These are phyloP conservation scores for Lanius collurio DNA, from an alignment of 2,113 vertebrate species.

Conservation along the genomic window DNA sequence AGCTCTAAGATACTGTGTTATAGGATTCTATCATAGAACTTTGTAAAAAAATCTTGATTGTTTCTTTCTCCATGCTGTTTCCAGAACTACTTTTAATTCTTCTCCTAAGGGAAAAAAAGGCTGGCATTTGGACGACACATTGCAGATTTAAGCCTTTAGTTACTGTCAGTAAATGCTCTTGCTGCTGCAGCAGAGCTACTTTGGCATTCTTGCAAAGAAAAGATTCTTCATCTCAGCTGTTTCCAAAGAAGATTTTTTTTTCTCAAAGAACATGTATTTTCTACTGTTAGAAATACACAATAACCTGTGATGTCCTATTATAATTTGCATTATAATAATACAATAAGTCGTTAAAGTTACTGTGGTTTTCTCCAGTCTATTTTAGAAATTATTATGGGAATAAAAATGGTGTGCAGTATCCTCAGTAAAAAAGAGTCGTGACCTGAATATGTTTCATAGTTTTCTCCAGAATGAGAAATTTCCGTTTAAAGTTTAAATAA, in stretches of 20 bases:
- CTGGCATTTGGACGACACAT: neutral
- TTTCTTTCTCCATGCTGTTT: neutral
- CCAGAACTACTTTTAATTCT: slow-evolving; percentile 1
- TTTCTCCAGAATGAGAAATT: neutral
- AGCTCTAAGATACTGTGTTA: neutral
- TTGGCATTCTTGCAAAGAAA: neutral
- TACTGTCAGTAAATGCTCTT: neutral
- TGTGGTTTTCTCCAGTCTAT: neutral
- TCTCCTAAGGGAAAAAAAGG: slow-evolving; percentile 7
- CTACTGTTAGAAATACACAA: neutral
- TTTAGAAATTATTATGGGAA: neutral
- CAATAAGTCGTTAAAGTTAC: neutral
- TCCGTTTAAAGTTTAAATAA: neutral
- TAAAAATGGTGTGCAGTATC: neutral
- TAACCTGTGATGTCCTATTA: neutral
- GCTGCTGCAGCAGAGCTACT: neutral
- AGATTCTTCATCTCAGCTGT: neutral
- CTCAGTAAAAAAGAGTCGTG: neutral
- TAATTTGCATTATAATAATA: neutral
- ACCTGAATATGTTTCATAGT: neutral
- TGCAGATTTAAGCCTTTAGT: neutral
- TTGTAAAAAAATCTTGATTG: neutral
- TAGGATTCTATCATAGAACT: neutral
- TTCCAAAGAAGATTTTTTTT: neutral
- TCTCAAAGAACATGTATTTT: neutral